These are phyloP conservation scores for Orchestes rusci DNA, from an alignment of 2,888 invertebrate genomes.

Conservation along the genomic window DNA sequence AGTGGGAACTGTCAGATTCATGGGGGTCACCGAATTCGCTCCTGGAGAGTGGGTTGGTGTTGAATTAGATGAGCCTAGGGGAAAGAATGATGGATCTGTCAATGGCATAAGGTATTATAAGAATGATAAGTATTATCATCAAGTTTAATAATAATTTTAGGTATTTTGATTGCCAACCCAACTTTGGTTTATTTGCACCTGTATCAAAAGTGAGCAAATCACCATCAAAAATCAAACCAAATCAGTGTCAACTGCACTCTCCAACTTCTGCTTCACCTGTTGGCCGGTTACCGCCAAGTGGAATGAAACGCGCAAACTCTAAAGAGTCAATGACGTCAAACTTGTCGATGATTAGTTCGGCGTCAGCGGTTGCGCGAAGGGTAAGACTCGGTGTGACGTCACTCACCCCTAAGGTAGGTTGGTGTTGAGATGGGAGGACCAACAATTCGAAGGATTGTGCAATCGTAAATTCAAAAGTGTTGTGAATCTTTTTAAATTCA, in stretches of 20 bases:
- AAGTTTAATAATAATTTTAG: too few relatives aligned
- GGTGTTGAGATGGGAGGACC: conserved; percentile 11
- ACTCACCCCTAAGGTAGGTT: conserved; percentile 56
- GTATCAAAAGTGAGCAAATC: conserved; percentile 82
- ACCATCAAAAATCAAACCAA: conserved; percentile 64
- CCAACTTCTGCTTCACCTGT: conserved; percentile 37
- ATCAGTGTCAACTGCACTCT: conserved; percentile 56
- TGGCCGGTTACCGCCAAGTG: conserved; percentile 38
- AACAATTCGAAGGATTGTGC: too few relatives aligned
- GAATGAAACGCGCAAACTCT: conserved; percentile 69
- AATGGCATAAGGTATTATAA: conserved; percentile 72
- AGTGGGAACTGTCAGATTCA: conserved; percentile 75
- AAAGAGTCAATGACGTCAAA: conserved; percentile 73
- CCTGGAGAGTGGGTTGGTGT: conserved; percentile 93
- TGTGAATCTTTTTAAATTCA: too few relatives aligned
- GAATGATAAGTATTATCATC: too few relatives aligned
- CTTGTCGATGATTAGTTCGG: conserved; percentile 41
- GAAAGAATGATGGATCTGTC: conserved; percentile 95
- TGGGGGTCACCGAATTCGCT: conserved; percentile 87
- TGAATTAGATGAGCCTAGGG: conserved; percentile 86
- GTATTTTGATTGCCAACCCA: conserved; percentile 88
- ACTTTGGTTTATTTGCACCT: conserved; percentile 91
- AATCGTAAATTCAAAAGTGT: too few relatives aligned
- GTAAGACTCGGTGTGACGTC: conserved; percentile 72
- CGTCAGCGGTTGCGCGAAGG: conserved; percentile 49